Evolutionary conservation across 2,113 vertebrate species (phyloP), one percentile per base, ranked within the genome.

Genomic region (Halichoerus grypus): DNA sequence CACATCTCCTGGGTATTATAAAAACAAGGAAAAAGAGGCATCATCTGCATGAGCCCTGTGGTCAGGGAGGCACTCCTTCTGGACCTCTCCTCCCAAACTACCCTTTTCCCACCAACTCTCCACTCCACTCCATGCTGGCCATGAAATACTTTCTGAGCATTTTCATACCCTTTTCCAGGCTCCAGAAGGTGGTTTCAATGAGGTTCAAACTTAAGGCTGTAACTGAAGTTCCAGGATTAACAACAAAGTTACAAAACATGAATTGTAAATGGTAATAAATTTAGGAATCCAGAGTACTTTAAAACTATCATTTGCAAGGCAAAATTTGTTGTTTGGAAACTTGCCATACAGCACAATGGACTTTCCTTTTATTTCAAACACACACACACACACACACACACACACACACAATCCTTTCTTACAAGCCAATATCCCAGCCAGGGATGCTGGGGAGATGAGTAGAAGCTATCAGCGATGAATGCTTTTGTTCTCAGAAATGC

Each of bases 261-360:
- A 7, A 74, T 79, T 96, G 39, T 82, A 94, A 85, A 76, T 91
- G 19, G 15, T 53, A 39, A 84, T 84, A 71, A 61, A 88, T 76
- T 55, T 81, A 77, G 77, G 46, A 88, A 81, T 36, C 19, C 10
- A 67, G 86, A 82, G 5, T 49, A 61, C 19, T 89, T 49, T 82
- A 46, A 74, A 94, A 67, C 13, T 76, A 36, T 33, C 28, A 80
- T n/a, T 86, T 77, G 14, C 33, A 94, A 85, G 76, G 14, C 18
- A 39, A 91, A 82, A 61, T 2, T 74, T 94, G 53, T 65, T 77
- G 49, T 67, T 76, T 77, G 33, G 8, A 86, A 95, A 86, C 13
- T 28, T 57, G 3, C 31, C n/a, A 61, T 4, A 57, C 0, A 49
- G n/a, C 36, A 61, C 26, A 77, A 39, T 18, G 28, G 19, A n/a